Evolutionary conservation across 2,113 vertebrate species (phyloP), one percentile per base, ranked within the genome.

Genomic region (Xyrauchen texanus): DNA sequence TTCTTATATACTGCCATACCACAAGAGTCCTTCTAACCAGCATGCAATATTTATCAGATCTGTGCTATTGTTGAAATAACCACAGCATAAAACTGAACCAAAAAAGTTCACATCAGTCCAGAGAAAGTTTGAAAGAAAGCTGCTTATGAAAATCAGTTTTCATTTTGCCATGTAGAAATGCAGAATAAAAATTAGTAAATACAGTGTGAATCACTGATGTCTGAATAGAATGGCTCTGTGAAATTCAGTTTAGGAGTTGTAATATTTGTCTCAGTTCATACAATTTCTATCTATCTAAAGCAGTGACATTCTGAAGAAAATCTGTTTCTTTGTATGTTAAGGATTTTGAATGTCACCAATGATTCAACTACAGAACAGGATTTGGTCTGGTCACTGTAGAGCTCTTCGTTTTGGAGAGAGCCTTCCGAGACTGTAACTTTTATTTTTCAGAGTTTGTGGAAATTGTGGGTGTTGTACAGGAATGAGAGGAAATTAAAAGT

Each of bases 1-100:
- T 7, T 70, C 16, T 70, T 62, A 44, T 16, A 61, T 51, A 58
- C 51, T 70, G 62, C 53, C 12, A 42, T 52, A 68, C 53, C 78
- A 83, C 62, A 78, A 74, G 66, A 45, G 52, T 53, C 46, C 65
- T 78, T 84, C 58, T 8, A 81, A 64, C 49, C 64, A 73, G 57
- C 21, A 44, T 78, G 70, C 44, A 78, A 46, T 67, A 82, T 82
- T 82, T 67, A 65, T 78, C 81, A 68, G 75, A 60, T 8, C 52
- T 7, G 78, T 66, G 75, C 61, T 55, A 71, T 46, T 47, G 69
- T 42, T 9, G 11, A 58, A 73, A 58, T 64, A 55, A 58, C 78
- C 60, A 65, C 61, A 46, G 21, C 53, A 71, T 61, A 46, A 73
- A 61, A 61, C 47, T 52, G 5, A 79, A 34, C 34, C 68, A 53